Base-by-base conservation (phyloP, 2,888 invertebrate species). In the Lasioglossum lativentre region DNA sequence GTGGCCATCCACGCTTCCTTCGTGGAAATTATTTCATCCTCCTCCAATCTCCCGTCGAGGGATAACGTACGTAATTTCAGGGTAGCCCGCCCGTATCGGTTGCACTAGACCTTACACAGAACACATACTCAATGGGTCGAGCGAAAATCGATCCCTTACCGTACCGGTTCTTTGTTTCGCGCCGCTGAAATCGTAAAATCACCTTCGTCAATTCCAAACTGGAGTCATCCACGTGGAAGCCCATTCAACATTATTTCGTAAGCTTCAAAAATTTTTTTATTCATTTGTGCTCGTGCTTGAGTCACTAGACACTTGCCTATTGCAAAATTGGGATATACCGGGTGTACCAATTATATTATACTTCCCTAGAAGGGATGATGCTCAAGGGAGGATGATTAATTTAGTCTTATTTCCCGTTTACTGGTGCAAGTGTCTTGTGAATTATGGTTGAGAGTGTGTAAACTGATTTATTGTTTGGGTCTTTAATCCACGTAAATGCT, bases 71-170 rank as follows among this genome's bases (percentile, higher is more conserved):
- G 74, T 83, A 80, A 83, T 81, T 59, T 81, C 71, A 27, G 38
- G 75, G 83, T 81, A 75, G 72, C 81, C 78, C 45, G 72, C 34
- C 68, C 47, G 75, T 74, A 84, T 86, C 80, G 80, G 70, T 84
- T 86, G 78, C 85, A 63, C 75, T 81, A 76, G 72, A 85, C 75
- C 78, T 81, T 81, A 85, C 81, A 78, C 68, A 75, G 75, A 86
- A 85, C 86, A 76, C 40, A 78, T 82, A 85, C 71, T 47, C 75
- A 56, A 80, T 68, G 73, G 78, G 75, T 78, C 85, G 86, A 86
- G 81, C 86, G 86, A 81, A 82, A 81, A 86, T 85, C 84, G 84
- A 77, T 85, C 19, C 75, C 30, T 72, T 16, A 34, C n/a, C 16
- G 45, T 42, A 52, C 45, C 19, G 59, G 30, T 63, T 30, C 27